Conservation (phyloP, 1,140 invertebrate species). For the Dendroctonus valens region DNA sequence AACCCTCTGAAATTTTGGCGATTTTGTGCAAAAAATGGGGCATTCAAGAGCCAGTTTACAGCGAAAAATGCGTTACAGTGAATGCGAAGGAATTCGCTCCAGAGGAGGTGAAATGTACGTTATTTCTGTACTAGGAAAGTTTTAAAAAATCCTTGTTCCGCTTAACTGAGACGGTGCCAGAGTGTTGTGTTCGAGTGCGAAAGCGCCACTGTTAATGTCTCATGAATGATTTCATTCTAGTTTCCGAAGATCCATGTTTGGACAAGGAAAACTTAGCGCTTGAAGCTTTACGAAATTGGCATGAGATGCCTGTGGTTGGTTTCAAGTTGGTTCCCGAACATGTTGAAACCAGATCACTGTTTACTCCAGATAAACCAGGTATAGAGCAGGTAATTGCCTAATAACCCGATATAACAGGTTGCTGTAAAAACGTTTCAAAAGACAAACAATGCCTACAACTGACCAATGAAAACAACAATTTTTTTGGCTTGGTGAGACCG, state of each 20-base stretch:
- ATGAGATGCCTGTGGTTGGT: conserved; percentile 72
- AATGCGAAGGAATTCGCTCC: conserved; percentile 42
- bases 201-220: too few species aligned
- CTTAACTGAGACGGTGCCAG: too few species aligned
- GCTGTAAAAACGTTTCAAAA: not conserved
- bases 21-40: conserved; percentile 69
- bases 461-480: not conserved
- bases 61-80: conserved; percentile 54
- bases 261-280: conserved; percentile 64
- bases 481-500: too few species aligned
- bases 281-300: conserved; percentile 67
- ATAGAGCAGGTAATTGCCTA: conserved; percentile 68
- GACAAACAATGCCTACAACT: not conserved
- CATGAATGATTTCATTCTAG: conserved; percentile 20
- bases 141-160: too few species aligned
- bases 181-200: too few species aligned
- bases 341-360: conserved; percentile 81
- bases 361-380: conserved; percentile 71
- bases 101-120: conserved; percentile 21
- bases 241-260: conserved; percentile 19
- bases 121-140: too few species aligned
- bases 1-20: conserved; percentile 71
- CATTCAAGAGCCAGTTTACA: conserved; percentile 54
- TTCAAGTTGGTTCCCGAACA: conserved; percentile 83
- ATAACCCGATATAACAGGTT: too few species aligned